phyloP scores from a whole-genome alignment of 2,113 vertebrate genomes.

The Setophaga petechia region DNA sequence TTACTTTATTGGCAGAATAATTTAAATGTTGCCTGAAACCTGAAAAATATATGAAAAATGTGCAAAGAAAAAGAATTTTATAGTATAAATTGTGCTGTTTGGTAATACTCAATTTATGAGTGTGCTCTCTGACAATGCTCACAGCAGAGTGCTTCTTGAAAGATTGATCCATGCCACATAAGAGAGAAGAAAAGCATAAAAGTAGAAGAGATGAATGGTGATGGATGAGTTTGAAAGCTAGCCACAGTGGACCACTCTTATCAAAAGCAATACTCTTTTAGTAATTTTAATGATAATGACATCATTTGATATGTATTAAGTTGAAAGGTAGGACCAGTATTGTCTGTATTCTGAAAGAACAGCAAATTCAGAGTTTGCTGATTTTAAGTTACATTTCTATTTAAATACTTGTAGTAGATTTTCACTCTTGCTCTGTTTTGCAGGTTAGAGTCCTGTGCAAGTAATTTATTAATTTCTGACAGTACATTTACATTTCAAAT shows the following conservation, averaged over 20 bases:
- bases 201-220: neutral
- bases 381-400: neutral
- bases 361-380: neutral
- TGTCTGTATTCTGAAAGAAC: neutral
- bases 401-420: neutral
- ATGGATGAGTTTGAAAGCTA: neutral
- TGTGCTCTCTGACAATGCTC: neutral
- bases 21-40: neutral
- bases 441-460: neutral
- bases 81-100: fast-evolving
- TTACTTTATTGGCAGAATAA: neutral
- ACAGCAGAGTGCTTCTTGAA: neutral
- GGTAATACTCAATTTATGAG: neutral
- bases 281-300: neutral
- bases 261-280: neutral
- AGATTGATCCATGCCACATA: neutral
- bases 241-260: neutral
- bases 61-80: neutral
- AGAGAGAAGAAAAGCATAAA: neutral
- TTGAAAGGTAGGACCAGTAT: neutral
- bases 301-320: neutral
- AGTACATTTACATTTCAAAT: neutral
- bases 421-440: neutral
- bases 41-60: neutral
- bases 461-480: neutral